Evolutionary conservation across 2,888 invertebrate genomes (phyloP).

Genomic region (Agonopterix arenella): DNA sequence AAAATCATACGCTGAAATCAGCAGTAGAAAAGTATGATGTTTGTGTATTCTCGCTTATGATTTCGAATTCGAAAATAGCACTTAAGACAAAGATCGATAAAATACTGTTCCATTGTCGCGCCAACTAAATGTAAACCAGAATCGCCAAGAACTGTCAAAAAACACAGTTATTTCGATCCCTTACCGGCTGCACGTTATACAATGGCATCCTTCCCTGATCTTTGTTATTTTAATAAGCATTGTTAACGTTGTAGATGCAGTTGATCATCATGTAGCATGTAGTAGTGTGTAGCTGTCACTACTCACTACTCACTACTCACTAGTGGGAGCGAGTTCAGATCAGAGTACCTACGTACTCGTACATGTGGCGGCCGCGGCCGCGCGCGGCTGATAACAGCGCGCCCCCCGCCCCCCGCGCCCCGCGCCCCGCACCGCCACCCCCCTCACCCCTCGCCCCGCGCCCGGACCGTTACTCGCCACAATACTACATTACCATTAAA

Average conservation of each 20-base stretch:
- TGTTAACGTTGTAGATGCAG: neutral
- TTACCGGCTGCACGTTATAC: too few relatives aligned
- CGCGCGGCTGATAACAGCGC: slow-evolving; percentile 6
- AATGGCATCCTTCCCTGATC: too few relatives aligned
- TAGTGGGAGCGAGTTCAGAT: neutral
- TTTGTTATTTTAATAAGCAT: neutral
- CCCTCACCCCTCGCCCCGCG: slow-evolving; percentile 4
- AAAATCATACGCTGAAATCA: too few relatives aligned
- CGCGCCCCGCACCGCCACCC: slow-evolving; percentile 5
- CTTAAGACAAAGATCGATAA: too few relatives aligned
- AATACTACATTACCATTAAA: neutral
- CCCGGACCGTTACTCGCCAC: neutral
- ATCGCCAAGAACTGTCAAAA: too few relatives aligned
- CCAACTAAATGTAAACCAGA: too few relatives aligned
- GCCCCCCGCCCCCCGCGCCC: slow-evolving; percentile 6
- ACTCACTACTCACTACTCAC: too few relatives aligned
- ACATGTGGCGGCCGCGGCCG: slow-evolving; percentile 12
- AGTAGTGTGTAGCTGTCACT: neutral
- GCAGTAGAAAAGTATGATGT: too few relatives aligned
- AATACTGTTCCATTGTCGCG: too few relatives aligned
- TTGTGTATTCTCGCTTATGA: too few relatives aligned
- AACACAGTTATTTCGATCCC: too few relatives aligned
- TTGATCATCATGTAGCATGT: neutral
- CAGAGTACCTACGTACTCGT: slow-evolving; percentile 12
- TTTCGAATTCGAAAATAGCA: too few relatives aligned